Conservation (phyloP, 2,888 invertebrate species). For the Pollenia griseotomentosa region DNA sequence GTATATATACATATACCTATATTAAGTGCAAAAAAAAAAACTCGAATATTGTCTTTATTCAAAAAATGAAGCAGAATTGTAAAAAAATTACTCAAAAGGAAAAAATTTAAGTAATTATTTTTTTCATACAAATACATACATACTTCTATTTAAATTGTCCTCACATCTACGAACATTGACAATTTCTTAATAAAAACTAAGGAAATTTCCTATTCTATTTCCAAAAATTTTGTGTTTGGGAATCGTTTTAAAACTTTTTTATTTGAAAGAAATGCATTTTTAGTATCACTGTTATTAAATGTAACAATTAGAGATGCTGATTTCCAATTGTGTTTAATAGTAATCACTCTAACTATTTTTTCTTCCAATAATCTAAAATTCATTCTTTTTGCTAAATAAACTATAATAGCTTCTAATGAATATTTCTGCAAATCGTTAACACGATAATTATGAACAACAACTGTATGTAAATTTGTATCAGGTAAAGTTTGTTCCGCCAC, state of each 20-base stretch:
- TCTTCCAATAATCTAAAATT: neutral
- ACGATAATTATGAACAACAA: neutral
- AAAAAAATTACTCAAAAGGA: too few species aligned
- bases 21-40: too few species aligned
- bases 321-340: neutral
- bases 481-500: too few species aligned
- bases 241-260: neutral
- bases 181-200: too few species aligned
- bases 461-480: neutral
- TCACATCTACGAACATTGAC: too few species aligned
- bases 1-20: too few species aligned
- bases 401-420: neutral
- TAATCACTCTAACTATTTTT: neutral
- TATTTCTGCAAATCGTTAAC: neutral
- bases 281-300: neutral
- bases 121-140: too few species aligned
- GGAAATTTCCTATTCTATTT: neutral
- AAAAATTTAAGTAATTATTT: too few species aligned
- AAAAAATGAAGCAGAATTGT: too few species aligned
- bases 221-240: neutral
- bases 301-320: neutral
- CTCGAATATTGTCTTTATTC: too few species aligned
- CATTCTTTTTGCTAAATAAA: slow-evolving; percentile 1
- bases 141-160: too few species aligned
- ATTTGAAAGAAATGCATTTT: neutral